Evolutionary conservation across 2,113 vertebrate genomes (phyloP).

Genomic region (Elephantulus edwardii): DNA sequence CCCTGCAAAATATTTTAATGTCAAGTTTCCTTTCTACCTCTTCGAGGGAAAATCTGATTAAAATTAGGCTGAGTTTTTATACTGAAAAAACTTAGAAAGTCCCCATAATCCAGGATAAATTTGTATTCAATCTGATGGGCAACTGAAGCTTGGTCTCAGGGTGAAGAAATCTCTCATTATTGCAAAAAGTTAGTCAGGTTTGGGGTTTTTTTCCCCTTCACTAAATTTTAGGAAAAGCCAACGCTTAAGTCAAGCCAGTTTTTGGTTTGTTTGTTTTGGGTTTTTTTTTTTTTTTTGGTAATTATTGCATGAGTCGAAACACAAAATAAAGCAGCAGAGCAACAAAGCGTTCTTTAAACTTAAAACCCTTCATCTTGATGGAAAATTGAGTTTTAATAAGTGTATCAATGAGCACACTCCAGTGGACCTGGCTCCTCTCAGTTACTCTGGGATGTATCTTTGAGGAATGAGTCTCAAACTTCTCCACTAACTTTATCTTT

Average conservation of each 20-base stretch:
- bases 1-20: not conserved
- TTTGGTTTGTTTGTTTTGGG: too few relatives aligned
- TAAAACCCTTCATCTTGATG: not conserved
- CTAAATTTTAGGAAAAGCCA: constrained; percentile 10
- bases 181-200: not conserved
- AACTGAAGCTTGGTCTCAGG: constrained; percentile 19
- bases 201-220: not conserved
- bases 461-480: not conserved
- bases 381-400: constrained; percentile 42
- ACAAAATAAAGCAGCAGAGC: constrained; percentile 37
- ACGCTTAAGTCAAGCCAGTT: not conserved
- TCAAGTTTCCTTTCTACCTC: constrained; percentile 43
- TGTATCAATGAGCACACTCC: not conserved
- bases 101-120: constrained; percentile 5
- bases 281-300: too few relatives aligned
- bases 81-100: constrained; percentile 41
- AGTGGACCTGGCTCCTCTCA: not conserved
- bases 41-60: constrained; percentile 35
- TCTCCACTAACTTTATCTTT: constrained; percentile 43
- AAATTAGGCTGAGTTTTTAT: constrained; percentile 7
- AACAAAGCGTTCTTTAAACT: not conserved
- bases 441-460: constrained; percentile 38
- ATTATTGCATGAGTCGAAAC: constrained; percentile 1
- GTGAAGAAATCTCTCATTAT: constrained; percentile 29
- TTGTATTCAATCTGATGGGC: constrained; percentile 32